phyloP scores from a whole-genome alignment of 2,888 invertebrate species.

The Erebia ligea region DNA sequence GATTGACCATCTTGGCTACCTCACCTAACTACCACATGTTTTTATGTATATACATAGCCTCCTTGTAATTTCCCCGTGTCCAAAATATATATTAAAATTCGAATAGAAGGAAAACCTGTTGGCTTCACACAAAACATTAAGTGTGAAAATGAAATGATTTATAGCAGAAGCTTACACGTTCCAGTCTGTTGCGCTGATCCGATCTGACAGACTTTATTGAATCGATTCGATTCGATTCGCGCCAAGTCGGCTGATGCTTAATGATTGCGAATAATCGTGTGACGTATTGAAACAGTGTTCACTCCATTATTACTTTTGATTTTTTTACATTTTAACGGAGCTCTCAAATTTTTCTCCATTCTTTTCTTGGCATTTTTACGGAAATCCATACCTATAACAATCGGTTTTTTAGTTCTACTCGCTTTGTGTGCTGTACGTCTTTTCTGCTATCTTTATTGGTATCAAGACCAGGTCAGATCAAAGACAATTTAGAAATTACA shows the following conservation, averaged over 20 bases:
- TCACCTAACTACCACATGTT: no score
- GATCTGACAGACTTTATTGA: slow-evolving; percentile 9
- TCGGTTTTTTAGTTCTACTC: no score
- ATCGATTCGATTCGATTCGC: neutral
- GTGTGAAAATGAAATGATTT: neutral
- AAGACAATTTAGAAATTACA: no score
- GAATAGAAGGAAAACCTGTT: neutral
- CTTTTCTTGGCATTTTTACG: no score
- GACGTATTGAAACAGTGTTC: neutral
- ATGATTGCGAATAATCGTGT: slow-evolving; percentile 9
- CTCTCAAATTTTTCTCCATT: no score
- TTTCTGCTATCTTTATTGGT: no score
- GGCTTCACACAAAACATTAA: neutral
- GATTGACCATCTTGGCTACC: no score
- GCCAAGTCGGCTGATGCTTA: slow-evolving; percentile 1
- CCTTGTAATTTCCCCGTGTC: no score
- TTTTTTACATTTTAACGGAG: neutral
- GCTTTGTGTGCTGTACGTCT: no score
- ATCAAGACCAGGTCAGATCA: no score
- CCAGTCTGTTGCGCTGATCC: slow-evolving; percentile 10
- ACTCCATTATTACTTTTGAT: neutral
- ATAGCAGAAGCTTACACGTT: slow-evolving; percentile 10
- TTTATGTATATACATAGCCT: no score
- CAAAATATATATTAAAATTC: neutral
- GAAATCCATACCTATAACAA: no score